phyloP scores from a whole-genome alignment of 35 echinoderm and acorn worm genomes.

The Lytechinus pictus region DNA sequence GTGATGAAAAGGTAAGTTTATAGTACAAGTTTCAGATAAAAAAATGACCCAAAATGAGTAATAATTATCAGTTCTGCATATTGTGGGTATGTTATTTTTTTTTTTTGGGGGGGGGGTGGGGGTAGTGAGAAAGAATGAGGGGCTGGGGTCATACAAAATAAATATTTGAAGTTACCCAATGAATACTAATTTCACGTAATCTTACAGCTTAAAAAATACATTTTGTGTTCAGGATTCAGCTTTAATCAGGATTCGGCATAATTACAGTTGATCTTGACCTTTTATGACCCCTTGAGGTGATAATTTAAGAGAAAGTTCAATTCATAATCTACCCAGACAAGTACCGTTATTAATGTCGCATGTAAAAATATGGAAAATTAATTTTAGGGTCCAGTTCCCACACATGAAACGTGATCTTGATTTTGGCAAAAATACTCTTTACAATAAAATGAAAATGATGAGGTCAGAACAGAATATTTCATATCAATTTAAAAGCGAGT shows the following conservation, averaged over 20 bases:
- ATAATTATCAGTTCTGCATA: too few relatives aligned
- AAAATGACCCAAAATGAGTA: too few relatives aligned
- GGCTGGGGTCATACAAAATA: not conserved
- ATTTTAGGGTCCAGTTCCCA: not conserved
- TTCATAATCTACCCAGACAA: conserved; percentile 2
- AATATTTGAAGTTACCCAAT: not conserved
- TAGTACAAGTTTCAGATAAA: too few relatives aligned
- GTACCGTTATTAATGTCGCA: not conserved
- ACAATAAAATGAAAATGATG: not conserved
- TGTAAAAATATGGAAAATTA: not conserved
- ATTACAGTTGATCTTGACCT: not conserved
- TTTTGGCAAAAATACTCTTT: not conserved
- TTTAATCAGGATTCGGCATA: not conserved
- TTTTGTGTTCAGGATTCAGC: not conserved
- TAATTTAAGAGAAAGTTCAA: not conserved
- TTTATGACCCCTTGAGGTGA: not conserved
- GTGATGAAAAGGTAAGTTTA: too few relatives aligned
- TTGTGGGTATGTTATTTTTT: too few relatives aligned
- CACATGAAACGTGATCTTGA: not conserved
- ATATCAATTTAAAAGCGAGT: too few relatives aligned
- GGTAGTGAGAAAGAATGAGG: not conserved
- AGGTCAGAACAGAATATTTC: not conserved
- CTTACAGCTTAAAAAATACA: not conserved
- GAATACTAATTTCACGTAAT: not conserved
- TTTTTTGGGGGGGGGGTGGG: not conserved